A percentile compares a stretch with the other conserved stretches of the same genome.
phyloP scores from a whole-genome alignment of 30 jellyfish, hydroid and myxozoan genomes.

The Sanderia malayensis region DNA sequence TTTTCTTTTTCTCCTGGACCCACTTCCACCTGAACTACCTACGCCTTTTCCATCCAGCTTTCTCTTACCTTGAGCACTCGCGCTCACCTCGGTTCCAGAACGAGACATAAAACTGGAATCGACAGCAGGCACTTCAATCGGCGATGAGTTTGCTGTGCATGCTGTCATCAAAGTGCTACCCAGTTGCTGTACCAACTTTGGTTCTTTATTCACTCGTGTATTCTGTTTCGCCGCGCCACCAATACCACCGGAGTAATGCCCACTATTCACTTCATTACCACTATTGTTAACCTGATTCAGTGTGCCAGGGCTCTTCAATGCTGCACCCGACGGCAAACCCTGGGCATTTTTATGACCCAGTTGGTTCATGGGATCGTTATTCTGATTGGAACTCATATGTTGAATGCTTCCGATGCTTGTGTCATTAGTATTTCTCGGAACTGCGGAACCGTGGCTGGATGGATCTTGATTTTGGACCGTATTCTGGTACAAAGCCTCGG shows the following conservation, averaged over 20 bases:
- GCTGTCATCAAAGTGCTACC: too few species aligned
- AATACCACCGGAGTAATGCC: neutral
- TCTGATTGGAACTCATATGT: neutral
- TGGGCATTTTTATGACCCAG: neutral
- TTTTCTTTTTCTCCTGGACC: slow-evolving; percentile 30
- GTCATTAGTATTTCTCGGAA: neutral
- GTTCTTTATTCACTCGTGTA: neutral
- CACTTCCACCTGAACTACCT: too few species aligned
- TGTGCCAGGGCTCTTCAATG: neutral
- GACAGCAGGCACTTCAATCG: neutral
- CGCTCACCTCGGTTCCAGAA: neutral
- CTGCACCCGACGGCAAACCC: neutral
- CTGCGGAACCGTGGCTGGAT: neutral
- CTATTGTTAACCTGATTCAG: neutral
- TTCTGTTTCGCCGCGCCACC: neutral
- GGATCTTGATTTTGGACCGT: neutral
- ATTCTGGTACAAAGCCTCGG: neutral
- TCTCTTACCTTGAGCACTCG: neutral
- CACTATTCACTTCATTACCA: neutral
- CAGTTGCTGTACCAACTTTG: too few species aligned
- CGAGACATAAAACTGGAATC: too few species aligned
- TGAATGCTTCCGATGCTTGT: too few species aligned
- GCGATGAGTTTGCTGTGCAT: too few species aligned
- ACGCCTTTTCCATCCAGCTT: neutral
- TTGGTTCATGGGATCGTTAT: neutral